These are phyloP conservation scores for Macrotus californicus DNA, from an alignment of 2,113 vertebrate species.

Conservation along the genomic window DNA sequence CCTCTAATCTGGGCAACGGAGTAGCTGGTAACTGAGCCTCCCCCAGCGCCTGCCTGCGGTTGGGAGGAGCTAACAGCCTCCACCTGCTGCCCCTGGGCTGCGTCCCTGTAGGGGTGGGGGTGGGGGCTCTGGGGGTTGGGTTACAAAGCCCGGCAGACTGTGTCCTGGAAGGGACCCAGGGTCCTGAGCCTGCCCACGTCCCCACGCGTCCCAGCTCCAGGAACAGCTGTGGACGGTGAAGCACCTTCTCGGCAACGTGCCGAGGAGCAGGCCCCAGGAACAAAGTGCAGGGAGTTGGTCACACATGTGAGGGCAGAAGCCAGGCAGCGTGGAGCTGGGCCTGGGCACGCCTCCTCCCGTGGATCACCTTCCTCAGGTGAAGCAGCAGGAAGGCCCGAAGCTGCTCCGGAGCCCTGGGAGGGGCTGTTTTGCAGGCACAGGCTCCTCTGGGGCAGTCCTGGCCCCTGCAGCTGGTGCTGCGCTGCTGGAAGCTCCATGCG, in stretches of 20 bases:
- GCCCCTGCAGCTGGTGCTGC: neutral
- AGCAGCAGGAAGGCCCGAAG: neutral
- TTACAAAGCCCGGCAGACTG: neutral
- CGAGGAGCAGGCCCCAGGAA: neutral
- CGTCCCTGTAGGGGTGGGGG: neutral
- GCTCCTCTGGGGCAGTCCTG: neutral
- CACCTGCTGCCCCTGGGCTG: constrained; percentile 1
- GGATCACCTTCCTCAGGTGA: neutral
- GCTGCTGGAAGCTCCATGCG: neutral
- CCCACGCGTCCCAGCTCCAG: neutral
- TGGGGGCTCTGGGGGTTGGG: neutral
- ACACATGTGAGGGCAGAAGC: neutral
- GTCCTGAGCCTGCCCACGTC: neutral
- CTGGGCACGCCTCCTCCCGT: neutral
- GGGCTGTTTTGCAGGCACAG: neutral
- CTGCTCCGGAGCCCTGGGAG: neutral
- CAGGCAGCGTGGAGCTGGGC: neutral
- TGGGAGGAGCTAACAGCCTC: neutral
- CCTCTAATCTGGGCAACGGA: constrained; percentile 61
- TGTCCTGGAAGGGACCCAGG: neutral
- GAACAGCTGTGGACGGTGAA: neutral
- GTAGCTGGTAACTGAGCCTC: constrained; percentile 52
- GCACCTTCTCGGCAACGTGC: neutral
- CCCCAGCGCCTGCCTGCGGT: neutral
- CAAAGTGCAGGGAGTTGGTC: neutral